Evolutionary conservation across 2,888 invertebrate genomes (phyloP), one percentile per base, ranked within the genome.

Genomic region (Lasioglossum zephyrum): DNA sequence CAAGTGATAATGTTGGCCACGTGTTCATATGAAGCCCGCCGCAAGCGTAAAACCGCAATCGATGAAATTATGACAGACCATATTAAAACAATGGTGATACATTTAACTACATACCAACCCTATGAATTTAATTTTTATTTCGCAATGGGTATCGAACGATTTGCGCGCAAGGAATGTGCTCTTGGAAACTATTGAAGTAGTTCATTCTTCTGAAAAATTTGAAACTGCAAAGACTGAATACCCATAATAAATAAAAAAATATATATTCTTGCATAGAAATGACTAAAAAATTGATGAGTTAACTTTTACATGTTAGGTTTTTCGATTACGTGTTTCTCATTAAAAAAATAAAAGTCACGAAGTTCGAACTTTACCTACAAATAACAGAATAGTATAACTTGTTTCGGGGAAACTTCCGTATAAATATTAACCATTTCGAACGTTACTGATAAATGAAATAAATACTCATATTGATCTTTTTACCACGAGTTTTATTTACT

Each of bases 1-100:
- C 82, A 84, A 74, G 88, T 81, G 84, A 84, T 88, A 86, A 84
- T 53, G 78, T 26, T 41, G 26, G 60, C 84, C 84, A 77, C 75
- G 74, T 77, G 79, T 47, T 79, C 83, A 49, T 57, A 69, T 31
- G 69, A 39, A 22, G 39, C 44, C 44, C 73, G 31, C 31, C 41
- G 47, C 76, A 57, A 49, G n/a, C 73, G 13, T 63, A 22, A 60
- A 70, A 47, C 81, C 79, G 74, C 80, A 79, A 88, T 89, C 85
- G 77, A 89, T 88, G 72, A 72, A 82, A 85, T 74, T 85, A 78
- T 69, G 74, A 85, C 85, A 81, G 57, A 49, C 26, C 70, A 18
- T 73, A 72, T 76, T 81, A 72, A 87, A 86, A 81, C 75, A 70
- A 74, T 76, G 78, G 22, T 79, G 78, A 82, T 75, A 81, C 73